A percentile compares a stretch with the other conserved stretches of the same genome.
phyloP scores from a whole-genome alignment of 2,113 vertebrate species.

The Tupaia tana region DNA sequence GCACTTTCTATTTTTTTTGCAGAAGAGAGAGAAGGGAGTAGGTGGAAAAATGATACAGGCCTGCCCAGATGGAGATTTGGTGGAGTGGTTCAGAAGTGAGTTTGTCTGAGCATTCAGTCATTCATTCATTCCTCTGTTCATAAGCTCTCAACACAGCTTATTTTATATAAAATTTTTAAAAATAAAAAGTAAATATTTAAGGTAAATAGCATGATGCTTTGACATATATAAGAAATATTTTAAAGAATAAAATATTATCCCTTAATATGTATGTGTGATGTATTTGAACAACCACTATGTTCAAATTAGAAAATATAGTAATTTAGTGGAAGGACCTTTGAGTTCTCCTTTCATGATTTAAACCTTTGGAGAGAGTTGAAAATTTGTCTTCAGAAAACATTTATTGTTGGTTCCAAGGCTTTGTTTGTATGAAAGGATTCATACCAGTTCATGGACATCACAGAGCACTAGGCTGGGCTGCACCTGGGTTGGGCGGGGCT shows the following conservation, averaged over 20 bases:
- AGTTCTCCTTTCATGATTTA: neutral
- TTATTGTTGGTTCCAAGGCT: neutral
- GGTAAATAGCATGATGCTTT: neutral
- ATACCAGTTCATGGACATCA: neutral
- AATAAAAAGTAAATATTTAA: neutral
- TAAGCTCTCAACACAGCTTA: neutral
- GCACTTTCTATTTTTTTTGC: constrained; percentile 62
- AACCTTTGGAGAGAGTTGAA: neutral
- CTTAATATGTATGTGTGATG: neutral
- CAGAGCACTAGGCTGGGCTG: neutral
- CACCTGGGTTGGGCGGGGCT: constrained; percentile 20
- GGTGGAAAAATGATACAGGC: neutral
- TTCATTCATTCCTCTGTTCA: neutral
- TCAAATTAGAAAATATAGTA: neutral
- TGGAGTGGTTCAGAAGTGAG: neutral
- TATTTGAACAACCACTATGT: neutral
- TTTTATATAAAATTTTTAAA: neutral
- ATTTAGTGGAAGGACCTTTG: neutral
- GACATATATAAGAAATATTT: neutral
- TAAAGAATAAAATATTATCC: neutral
- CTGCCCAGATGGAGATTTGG: neutral
- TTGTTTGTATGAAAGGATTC: neutral
- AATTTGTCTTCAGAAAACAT: neutral
- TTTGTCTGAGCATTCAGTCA: neutral
- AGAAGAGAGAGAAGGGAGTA: constrained; percentile 66